Conservation (phyloP, 2,888 invertebrate species). For the Andrena camellia region DNA sequence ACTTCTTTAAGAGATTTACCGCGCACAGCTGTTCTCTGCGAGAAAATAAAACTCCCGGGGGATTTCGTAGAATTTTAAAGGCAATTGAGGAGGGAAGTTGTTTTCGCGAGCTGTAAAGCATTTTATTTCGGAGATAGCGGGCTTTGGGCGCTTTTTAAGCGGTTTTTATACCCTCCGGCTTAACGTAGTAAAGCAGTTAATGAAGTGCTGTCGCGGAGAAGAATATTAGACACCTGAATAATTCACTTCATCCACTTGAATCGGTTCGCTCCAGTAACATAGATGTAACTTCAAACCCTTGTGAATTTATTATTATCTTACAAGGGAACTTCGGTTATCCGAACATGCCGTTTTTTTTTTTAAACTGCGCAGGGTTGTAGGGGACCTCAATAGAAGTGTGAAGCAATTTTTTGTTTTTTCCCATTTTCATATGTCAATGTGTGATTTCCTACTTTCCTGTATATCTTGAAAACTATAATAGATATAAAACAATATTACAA, state of each 20-base stretch:
- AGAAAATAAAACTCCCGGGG: slow-evolving; percentile 16
- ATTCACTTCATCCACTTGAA: slow-evolving; percentile 6
- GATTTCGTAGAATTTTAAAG: slow-evolving; percentile 32
- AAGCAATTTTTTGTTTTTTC: too few relatives aligned
- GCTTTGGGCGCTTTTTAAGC: slow-evolving; percentile 14
- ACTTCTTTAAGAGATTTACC: slow-evolving; percentile 23
- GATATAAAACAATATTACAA: too few relatives aligned
- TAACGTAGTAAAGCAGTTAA: slow-evolving; percentile 18
- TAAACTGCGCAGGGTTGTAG: too few relatives aligned
- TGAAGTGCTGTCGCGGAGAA: slow-evolving; percentile 9
- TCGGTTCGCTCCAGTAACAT: not conserved
- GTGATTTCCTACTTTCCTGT: too few relatives aligned
- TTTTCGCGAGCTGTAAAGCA: slow-evolving; percentile 34
- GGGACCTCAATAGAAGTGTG: too few relatives aligned
- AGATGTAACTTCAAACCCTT: not conserved
- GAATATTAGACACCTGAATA: slow-evolving; percentile 17
- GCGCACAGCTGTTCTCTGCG: slow-evolving; percentile 6
- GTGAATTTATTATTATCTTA: not conserved
- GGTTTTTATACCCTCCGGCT: slow-evolving; percentile 15
- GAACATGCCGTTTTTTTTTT: too few relatives aligned
- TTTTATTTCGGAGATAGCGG: slow-evolving; percentile 17
- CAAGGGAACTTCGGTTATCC: too few relatives aligned
- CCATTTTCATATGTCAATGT: too few relatives aligned
- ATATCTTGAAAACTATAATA: too few relatives aligned
- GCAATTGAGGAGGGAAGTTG: slow-evolving; percentile 21